Evolutionary conservation across 2,113 vertebrate species (phyloP).

Genomic region (Thamnaconus septentrionalis): DNA sequence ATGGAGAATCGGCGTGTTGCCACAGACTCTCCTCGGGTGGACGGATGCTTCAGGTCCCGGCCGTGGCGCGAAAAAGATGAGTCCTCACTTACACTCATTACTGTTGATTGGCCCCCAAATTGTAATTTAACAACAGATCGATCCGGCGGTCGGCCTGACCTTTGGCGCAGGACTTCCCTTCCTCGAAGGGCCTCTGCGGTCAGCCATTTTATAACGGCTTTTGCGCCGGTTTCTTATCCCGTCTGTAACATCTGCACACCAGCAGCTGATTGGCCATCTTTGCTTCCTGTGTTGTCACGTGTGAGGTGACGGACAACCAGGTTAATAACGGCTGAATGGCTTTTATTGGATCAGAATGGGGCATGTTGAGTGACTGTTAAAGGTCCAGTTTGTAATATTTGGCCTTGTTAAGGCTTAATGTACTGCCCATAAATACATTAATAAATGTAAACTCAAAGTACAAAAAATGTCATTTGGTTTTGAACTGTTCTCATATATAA

Average conservation of each 20-base stretch:
- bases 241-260: slow-evolving; percentile 36
- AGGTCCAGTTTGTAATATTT: no score
- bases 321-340: slow-evolving; percentile 7
- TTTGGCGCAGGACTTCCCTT: slow-evolving; percentile 58
- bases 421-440: no score
- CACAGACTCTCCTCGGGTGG: slow-evolving; percentile 45
- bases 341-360: not conserved
- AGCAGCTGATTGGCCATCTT: slow-evolving; percentile 4
- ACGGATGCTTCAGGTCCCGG: slow-evolving; percentile 56
- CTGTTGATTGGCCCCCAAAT: slow-evolving; percentile 67
- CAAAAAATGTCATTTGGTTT: no score
- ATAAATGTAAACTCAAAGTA: no score
- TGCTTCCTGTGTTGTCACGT: slow-evolving; percentile 19
- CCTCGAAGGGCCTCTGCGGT: slow-evolving; percentile 23
- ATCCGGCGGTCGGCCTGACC: slow-evolving; percentile 56
- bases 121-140: slow-evolving; percentile 73
- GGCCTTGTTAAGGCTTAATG: no score
- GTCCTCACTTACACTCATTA: slow-evolving; percentile 60
- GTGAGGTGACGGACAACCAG: slow-evolving; percentile 15
- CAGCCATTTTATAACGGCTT: slow-evolving; percentile 17
- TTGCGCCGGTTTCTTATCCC: slow-evolving; percentile 3
- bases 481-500: no score
- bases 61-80: slow-evolving; percentile 48
- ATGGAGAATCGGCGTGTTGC: slow-evolving; percentile 49
- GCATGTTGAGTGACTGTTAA: no score